Conservation (phyloP, 2,113 vertebrate genomes). For the Poeciliopsis occidentalis region DNA sequence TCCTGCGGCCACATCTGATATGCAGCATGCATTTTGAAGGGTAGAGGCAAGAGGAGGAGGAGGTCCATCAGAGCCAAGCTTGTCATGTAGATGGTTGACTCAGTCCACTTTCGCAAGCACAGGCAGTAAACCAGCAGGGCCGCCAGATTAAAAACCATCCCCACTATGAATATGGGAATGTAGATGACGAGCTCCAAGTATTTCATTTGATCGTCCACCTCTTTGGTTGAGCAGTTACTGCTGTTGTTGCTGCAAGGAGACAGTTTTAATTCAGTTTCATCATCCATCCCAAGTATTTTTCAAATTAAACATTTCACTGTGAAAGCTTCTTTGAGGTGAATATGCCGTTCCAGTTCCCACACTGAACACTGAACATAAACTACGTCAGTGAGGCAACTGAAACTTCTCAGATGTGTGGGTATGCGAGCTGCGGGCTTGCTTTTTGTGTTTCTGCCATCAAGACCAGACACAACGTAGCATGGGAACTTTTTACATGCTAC, state of each 20-base stretch:
- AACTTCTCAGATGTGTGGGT: conserved; percentile 35
- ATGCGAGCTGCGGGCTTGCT: conserved; percentile 12
- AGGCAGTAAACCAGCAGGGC: conserved; percentile 82
- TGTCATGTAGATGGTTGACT: conserved; percentile 89
- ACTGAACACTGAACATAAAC: background rate
- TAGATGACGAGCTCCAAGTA: conserved; percentile 79
- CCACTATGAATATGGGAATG: conserved; percentile 84
- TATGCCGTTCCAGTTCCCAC: conserved; percentile 45
- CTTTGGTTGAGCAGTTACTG: too few species aligned
- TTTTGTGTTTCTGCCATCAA: conserved; percentile 8
- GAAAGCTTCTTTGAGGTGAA: background rate
- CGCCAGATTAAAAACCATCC: conserved; percentile 80
- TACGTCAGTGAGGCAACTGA: background rate
- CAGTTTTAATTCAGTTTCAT: too few species aligned
- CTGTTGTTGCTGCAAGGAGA: too few species aligned
- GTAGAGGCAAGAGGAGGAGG: conserved; percentile 85
- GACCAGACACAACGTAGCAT: background rate
- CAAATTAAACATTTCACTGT: background rate
- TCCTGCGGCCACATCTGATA: background rate
- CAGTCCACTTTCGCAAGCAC: conserved; percentile 80
- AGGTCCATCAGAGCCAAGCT: conserved; percentile 86
- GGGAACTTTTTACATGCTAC: background rate
- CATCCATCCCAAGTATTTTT: too few species aligned
- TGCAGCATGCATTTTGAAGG: conserved; percentile 81
- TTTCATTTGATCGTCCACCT: conserved; percentile 66